These are phyloP conservation scores for Brenthis hecate DNA, from an alignment of 2,888 invertebrate genomes.

Conservation along the genomic window DNA sequence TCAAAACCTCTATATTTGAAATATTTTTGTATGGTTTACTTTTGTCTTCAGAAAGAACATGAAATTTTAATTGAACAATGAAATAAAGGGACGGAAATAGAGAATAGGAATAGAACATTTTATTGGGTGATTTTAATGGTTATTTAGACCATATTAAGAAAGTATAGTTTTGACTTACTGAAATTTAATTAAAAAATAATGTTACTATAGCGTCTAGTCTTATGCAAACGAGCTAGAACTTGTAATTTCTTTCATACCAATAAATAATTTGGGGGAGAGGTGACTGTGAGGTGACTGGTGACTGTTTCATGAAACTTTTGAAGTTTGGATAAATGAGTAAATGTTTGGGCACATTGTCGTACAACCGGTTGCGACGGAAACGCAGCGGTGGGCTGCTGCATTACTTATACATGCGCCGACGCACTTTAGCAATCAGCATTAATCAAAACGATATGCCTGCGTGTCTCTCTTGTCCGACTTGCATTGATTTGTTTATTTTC, in stretches of 20 bases:
- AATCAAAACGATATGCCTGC: constrained; percentile 75
- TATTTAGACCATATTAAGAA: no score
- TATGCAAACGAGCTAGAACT: neutral
- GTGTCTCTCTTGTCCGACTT: constrained; percentile 63
- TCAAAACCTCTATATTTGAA: constrained; percentile 30
- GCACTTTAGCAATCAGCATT: constrained; percentile 81
- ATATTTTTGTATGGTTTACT: constrained; percentile 10
- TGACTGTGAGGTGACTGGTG: no score
- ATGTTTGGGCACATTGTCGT: constrained; percentile 77
- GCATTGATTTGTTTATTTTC: constrained; percentile 74
- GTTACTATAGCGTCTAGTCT: no score
- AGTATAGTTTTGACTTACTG: no score
- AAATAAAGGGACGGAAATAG: no score
- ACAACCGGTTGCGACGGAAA: constrained; percentile 77
- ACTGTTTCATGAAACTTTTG: constrained; percentile 15
- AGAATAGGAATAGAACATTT: no score
- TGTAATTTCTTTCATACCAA: neutral
- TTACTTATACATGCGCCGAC: constrained; percentile 80
- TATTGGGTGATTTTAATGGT: no score
- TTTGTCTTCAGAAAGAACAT: neutral
- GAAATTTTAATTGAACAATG: no score
- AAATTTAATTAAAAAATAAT: no score
- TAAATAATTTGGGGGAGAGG: neutral
- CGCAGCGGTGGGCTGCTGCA: constrained; percentile 70
- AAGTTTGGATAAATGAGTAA: constrained; percentile 61